These are phyloP conservation scores for Acanthis flammea DNA, from an alignment of 2,797 vertebrate genomes.

Conservation along the genomic window DNA sequence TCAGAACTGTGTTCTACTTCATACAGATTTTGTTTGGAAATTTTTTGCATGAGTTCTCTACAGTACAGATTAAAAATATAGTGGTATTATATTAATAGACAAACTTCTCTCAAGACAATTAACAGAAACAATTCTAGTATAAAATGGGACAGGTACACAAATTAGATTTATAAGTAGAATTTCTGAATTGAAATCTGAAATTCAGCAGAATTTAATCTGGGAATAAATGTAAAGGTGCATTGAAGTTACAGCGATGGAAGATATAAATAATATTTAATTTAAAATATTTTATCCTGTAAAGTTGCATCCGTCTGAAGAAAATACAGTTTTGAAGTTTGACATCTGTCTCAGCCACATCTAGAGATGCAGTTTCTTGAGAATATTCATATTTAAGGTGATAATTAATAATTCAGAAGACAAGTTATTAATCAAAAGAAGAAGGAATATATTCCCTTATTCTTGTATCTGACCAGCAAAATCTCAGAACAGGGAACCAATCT, in stretches of 20 bases:
- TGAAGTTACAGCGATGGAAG: neutral
- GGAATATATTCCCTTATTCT: neutral
- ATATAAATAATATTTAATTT: neutral
- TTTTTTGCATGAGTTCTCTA: neutral
- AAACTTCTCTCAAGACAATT: neutral
- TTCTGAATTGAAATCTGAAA: neutral
- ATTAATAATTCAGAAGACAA: neutral
- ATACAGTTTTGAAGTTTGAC: neutral
- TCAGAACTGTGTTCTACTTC: neutral
- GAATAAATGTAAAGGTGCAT: neutral
- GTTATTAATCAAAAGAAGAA: neutral
- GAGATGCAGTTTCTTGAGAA: neutral
- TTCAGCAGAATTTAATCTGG: neutral
- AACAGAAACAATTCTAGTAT: neutral
- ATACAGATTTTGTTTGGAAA: neutral
- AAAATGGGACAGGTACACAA: neutral
- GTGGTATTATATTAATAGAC: neutral
- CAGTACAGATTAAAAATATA: neutral
- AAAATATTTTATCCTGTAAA: neutral
- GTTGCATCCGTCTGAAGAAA: neutral
- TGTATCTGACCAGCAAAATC: neutral
- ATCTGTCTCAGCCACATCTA: neutral
- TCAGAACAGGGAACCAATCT: neutral
- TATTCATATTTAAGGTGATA: neutral
- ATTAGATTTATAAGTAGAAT: neutral